Evolutionary conservation across 1,140 invertebrate genomes (phyloP).

Genomic region (Diorhabda elongata): DNA sequence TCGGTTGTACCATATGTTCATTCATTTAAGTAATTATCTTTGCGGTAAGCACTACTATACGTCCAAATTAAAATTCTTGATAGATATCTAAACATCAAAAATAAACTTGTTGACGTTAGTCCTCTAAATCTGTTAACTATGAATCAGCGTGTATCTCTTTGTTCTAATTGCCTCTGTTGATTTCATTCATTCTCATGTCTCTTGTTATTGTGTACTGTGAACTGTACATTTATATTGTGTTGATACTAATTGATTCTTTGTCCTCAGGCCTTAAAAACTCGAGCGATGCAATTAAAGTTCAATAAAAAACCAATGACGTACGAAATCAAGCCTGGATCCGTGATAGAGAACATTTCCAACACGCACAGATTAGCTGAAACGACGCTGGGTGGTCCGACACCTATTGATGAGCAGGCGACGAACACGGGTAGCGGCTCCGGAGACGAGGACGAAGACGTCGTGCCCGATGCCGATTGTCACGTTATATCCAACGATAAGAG

Average conservation of each 20-base stretch:
- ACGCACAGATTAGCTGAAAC: slow-evolving; percentile 76
- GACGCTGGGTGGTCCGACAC: slow-evolving; percentile 66
- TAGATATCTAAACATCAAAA: too few relatives aligned
- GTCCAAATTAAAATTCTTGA: too few relatives aligned
- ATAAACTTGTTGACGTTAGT: too few relatives aligned
- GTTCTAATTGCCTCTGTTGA: too few relatives aligned
- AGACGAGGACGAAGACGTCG: slow-evolving; percentile 71
- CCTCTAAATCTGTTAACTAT: too few relatives aligned
- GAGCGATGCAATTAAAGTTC: slow-evolving; percentile 75
- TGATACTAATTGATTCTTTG: slow-evolving; percentile 8
- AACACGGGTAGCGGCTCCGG: slow-evolving; percentile 88
- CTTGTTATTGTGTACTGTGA: too few relatives aligned
- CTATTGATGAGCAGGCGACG: slow-evolving; percentile 69
- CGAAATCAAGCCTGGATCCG: slow-evolving; percentile 72
- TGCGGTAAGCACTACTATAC: too few relatives aligned
- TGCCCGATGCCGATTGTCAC: slow-evolving; percentile 67
- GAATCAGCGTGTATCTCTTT: too few relatives aligned
- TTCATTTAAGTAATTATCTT: too few relatives aligned
- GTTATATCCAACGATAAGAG: slow-evolving; percentile 87
- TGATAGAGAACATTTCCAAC: slow-evolving; percentile 84
- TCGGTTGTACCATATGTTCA: too few relatives aligned
- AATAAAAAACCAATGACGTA: slow-evolving; percentile 68
- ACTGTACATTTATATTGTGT: too few relatives aligned
- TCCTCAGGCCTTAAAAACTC: slow-evolving; percentile 68
- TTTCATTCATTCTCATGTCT: too few relatives aligned